A percentile compares a stretch with the other conserved stretches of the same genome.
These are phyloP conservation scores for Lithophane semibrunnea DNA, from an alignment of 2,888 invertebrate species.

Conservation along the genomic window DNA sequence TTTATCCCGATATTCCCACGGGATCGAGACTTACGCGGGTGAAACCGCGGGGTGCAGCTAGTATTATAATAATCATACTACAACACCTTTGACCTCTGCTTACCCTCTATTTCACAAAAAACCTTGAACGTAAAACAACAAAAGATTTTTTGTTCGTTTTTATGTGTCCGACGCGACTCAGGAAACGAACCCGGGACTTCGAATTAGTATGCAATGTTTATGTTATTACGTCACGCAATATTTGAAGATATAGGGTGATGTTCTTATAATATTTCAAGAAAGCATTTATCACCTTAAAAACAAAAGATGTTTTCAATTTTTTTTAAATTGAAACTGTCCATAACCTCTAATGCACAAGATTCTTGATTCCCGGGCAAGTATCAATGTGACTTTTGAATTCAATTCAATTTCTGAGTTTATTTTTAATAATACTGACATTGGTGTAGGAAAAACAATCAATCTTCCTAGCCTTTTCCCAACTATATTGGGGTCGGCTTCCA, in stretches of 20 bases:
- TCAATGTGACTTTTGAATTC: neutral
- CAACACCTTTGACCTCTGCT: neutral
- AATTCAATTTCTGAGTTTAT: neutral
- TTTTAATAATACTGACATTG: neutral
- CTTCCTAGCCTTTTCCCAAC: too few species aligned
- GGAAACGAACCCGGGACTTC: conserved; percentile 64
- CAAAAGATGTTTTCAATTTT: neutral
- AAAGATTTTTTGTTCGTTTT: conserved; percentile 61
- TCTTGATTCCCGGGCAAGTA: neutral
- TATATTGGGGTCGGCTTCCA: too few species aligned
- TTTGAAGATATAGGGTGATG: conserved; percentile 60
- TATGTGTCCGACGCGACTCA: conserved; percentile 58
- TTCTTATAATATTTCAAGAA: neutral
- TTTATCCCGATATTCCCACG: too few species aligned
- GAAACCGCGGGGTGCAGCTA: too few species aligned
- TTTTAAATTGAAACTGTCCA: too few species aligned
- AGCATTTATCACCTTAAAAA: neutral
- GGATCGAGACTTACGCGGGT: too few species aligned
- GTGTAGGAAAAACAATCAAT: too few species aligned
- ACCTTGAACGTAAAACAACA: conserved; percentile 47
- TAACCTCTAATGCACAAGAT: neutral
- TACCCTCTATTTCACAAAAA: conserved; percentile 1
- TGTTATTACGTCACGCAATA: conserved; percentile 65
- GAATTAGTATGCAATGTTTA: conserved; percentile 72
- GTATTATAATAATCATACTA: neutral